Evolutionary conservation across 1,140 invertebrate species (phyloP), one percentile per base, ranked within the genome.

Genomic region (Lasioglossum baleicum): DNA sequence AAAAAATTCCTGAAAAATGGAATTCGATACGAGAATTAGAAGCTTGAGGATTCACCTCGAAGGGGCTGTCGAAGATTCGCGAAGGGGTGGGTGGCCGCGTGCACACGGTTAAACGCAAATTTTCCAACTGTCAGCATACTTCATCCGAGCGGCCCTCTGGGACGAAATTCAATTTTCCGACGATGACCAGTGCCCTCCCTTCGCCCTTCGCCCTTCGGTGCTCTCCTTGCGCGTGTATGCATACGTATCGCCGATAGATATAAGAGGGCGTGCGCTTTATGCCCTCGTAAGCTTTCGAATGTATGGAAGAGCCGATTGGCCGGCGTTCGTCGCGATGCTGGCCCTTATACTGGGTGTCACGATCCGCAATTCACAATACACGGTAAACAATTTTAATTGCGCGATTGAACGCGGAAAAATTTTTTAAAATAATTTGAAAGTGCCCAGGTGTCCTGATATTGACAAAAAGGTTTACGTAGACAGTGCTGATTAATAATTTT

Each of bases 91-190:
- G 58, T 64, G 35, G 78, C 81, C 74, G 77, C 85, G 76, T 77
- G 77, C 58, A 66, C 63, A 65, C 75, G 85, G 84, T 86, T 86
- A 87, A 87, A 87, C 84, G 83, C 88, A 86, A 88, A 86, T 90
- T 89, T 89, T 87, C 83, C 84, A 84, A 90, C 88, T 89, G 92
- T 92, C 91, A 90, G 90, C 90, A 90, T 92, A 91, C 89, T 88
- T 92, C 88, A 92, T 91, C 83, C 84, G 87, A 73, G 56, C 31
- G 83, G 85, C 92, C 92, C 91, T 90, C 75, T 80, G 92, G 91
- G 92, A 93, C 88, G 82, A 86, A 91, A 93, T 93, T 93, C 92
- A 93, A 93, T 93, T 93, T 93, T 88, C 91, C 89, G 72, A 84
- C 88, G 91, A 93, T 93, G 92, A 92, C 92, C 92, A 90, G 85